Base-by-base conservation (phyloP, 2,888 invertebrate genomes). In the Limnephilus auricula region DNA sequence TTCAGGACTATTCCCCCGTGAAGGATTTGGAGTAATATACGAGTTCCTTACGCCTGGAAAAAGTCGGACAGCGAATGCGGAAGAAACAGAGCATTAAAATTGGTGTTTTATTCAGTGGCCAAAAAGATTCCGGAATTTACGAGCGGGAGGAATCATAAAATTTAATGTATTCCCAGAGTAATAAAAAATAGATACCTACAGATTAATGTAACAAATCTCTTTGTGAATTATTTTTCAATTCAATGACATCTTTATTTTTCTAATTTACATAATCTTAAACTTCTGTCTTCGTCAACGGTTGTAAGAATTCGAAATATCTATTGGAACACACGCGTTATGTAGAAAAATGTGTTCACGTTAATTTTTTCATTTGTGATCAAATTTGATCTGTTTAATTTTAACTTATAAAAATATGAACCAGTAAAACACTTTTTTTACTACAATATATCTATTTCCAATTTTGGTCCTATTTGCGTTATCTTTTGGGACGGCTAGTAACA, bases 1-100 rank as follows among this genome's bases (percentile, higher is more conserved):
- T 92, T 79, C 84, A 30, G 80, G 90, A 91, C 91, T 91, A 92
- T 91, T 84, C 92, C 90, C 84, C 90, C 92, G 79, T 90, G 89
- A 82, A 89, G 92, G 91, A 91, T 92, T 92, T 89, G 79, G 90
- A 88, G 90, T 92, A 91, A 92, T 92, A 88, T 91, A 92, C 88
- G 87, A 88, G 32, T 78, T n/a, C 34, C 87, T 78, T 78, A 88
- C 40, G 65, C 87, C 87, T 80, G 89, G 82, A 80, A 78, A 40
- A 88, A 31, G 32, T 88, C 78, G 78, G 87, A 78, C 87, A 88
- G 65, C 37, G 34, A 78, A 88, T 88, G 79, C 32, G 78, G 78
- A 88, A 88, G 87, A 88, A 78, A 78, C 34, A 78, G 87, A 65
- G 34, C 87, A 88, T 88, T 88, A 65, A 88, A 88, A 31, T 88